Evolutionary conservation across 2,113 vertebrate species (phyloP).

Genomic region (Lonchura striata): DNA sequence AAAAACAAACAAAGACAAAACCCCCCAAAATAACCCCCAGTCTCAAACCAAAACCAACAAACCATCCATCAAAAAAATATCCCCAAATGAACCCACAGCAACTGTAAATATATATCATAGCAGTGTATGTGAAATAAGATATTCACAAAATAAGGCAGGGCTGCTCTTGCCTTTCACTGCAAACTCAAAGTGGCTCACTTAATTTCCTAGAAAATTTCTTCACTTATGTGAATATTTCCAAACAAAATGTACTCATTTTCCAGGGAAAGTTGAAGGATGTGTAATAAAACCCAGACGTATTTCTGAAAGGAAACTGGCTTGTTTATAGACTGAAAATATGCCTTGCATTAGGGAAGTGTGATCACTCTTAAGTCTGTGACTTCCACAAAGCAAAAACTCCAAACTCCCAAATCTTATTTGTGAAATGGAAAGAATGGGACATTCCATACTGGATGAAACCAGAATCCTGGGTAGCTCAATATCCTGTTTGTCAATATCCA

Average conservation of each 20-base stretch:
- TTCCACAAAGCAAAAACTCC: not conserved
- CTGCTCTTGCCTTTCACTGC: not conserved
- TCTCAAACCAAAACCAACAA: not conserved
- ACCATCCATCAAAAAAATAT: not conserved
- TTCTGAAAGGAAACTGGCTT: slow-evolving; percentile 31
- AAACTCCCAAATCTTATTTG: not conserved
- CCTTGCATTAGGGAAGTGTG: slow-evolving; percentile 51
- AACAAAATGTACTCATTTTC: slow-evolving; percentile 8
- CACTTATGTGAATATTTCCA: not conserved
- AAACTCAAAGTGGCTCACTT: not conserved
- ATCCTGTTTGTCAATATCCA: not conserved
- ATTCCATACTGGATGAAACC: slow-evolving; percentile 30
- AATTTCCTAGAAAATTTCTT: slow-evolving; percentile 50
- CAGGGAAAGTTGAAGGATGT: slow-evolving; percentile 17
- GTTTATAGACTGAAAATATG: slow-evolving; percentile 42
- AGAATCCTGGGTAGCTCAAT: slow-evolving; percentile 4
- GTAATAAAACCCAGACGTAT: slow-evolving; percentile 33
- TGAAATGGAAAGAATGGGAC: slow-evolving; percentile 14
- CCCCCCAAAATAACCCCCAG: not conserved
- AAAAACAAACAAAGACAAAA: not conserved
- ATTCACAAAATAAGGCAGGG: not conserved
- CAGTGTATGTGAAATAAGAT: not conserved
- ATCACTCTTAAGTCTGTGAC: slow-evolving; percentile 27
- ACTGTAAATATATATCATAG: not conserved
- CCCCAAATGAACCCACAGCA: not conserved